These are phyloP conservation scores for Nerophis ophidion DNA, from an alignment of 2,113 vertebrate species.

Conservation along the genomic window DNA sequence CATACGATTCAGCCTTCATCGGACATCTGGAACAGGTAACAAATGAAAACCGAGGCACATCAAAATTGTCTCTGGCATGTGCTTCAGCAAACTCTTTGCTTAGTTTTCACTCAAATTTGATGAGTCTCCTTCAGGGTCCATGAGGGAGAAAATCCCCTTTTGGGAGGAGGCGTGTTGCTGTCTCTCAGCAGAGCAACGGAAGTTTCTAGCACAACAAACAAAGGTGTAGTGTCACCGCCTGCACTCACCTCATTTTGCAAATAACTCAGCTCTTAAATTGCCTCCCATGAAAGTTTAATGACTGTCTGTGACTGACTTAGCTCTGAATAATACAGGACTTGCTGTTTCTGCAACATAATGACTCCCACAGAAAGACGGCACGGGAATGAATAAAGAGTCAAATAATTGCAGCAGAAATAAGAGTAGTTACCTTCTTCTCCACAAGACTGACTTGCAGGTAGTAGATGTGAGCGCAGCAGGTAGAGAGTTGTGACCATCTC, in stretches of 20 bases:
- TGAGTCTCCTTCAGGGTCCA: slow-evolving; percentile 12
- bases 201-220: slow-evolving; percentile 31
- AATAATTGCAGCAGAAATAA: slow-evolving; percentile 29
- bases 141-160: slow-evolving; percentile 1
- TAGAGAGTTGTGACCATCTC: slow-evolving; percentile 41
- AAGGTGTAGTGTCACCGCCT: slow-evolving; percentile 30
- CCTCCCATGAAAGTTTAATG: slow-evolving; percentile 71
- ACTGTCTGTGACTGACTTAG: slow-evolving; percentile 66
- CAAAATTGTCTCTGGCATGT: neutral
- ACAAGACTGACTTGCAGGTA: too few relatives aligned
- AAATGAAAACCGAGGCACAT: too few relatives aligned
- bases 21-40: too few relatives aligned
- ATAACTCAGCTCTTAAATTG: slow-evolving; percentile 59
- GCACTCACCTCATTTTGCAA: slow-evolving; percentile 59
- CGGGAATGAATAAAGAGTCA: slow-evolving; percentile 35
- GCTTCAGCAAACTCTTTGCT: slow-evolving; percentile 1
- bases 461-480: slow-evolving; percentile 22
- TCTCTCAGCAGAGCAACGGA: slow-evolving; percentile 5
- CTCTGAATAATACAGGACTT: slow-evolving; percentile 65
- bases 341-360: slow-evolving; percentile 57
- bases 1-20: too few relatives aligned
- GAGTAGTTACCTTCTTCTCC: too few relatives aligned
- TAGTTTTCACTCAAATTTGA: neutral
- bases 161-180: neutral
- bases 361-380: slow-evolving; percentile 47